Evolutionary conservation across 2,797 vertebrate genomes (phyloP).

Genomic region (Australoheros facetus): DNA sequence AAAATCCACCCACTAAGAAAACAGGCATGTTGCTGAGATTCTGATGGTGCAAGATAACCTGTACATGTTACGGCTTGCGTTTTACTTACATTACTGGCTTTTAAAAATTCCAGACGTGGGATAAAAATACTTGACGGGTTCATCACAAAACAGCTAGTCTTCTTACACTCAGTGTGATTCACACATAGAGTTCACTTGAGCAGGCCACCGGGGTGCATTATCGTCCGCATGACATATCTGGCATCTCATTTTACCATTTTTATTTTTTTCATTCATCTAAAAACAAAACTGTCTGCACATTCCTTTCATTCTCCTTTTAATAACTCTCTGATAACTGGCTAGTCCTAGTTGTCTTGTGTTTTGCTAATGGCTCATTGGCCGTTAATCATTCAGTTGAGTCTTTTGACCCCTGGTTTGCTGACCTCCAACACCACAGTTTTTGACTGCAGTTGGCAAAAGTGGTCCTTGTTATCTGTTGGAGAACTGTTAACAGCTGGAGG

Average conservation of each 20-base stretch:
- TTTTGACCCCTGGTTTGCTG: no score
- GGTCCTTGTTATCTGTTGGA: no score
- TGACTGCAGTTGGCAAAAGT: no score
- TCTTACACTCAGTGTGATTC: conserved; percentile 25
- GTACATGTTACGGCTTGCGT: conserved; percentile 26
- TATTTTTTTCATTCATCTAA: background rate
- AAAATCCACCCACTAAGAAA: conserved; percentile 11
- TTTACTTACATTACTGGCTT: conserved; percentile 36
- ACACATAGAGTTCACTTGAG: background rate
- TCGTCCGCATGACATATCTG: no score
- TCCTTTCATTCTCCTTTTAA: background rate
- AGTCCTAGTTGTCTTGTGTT: no score
- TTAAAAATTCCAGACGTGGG: conserved; percentile 27
- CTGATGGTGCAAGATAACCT: conserved; percentile 19
- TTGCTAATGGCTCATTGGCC: no score
- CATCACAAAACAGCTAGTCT: conserved; percentile 26
- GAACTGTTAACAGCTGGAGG: no score
- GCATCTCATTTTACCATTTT: no score
- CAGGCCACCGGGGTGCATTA: background rate
- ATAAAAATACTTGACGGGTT: conserved; percentile 11
- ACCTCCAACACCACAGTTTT: no score
- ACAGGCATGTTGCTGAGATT: conserved; percentile 5
- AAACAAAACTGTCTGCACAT: background rate
- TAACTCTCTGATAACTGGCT: no score
- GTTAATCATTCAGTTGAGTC: no score